Base-by-base conservation (phyloP, 2,113 vertebrate species). In the Poeciliopsis occidentalis region DNA sequence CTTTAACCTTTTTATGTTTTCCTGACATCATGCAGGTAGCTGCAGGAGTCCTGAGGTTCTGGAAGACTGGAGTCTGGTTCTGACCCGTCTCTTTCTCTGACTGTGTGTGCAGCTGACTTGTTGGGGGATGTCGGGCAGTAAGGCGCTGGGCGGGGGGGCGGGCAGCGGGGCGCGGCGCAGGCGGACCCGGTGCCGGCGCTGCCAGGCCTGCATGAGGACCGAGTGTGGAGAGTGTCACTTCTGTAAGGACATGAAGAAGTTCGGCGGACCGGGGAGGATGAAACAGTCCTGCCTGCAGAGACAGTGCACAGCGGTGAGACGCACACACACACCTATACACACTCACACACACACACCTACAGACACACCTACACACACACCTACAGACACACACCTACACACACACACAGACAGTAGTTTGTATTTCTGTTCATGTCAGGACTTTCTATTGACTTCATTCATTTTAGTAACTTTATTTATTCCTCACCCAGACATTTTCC, bases 191-290 rank as follows among this genome's bases (percentile, higher is more conserved):
- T 97, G 96, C 93, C 96, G 97, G 84, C 96, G 95, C 94, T 97
- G 97, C 88, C 95, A 96, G 92, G 96, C 97, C 90, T 97, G 96
- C 93, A 95, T 94, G 93, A 94, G 96, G 85, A 96, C 93, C 1
- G 97, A 98, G 95, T 98, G 97, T 74, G 96, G 96, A 66, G 96
- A 97, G 94, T 98, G 96, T 83, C 95, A 98, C 94, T 98, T 98
- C 95, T 98, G 96, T 81, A 95, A 96, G 87, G 96, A 97, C 95
- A 97, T 97, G 96, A 97, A 97, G 95, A 97, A 97, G 92, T 97
- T 97, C 0, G 97, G 97, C 51, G 97, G 97, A 0, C 97, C 97
- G 0, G 97, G 97, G 30, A 94, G 96, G 67, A 97, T 98, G 97
- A 98, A 98, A 92, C 96, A 98, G 95, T 98, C 97, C 82, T 98